Base-by-base conservation (phyloP, 2,888 invertebrate species). In the Pegoplata infirma region DNA sequence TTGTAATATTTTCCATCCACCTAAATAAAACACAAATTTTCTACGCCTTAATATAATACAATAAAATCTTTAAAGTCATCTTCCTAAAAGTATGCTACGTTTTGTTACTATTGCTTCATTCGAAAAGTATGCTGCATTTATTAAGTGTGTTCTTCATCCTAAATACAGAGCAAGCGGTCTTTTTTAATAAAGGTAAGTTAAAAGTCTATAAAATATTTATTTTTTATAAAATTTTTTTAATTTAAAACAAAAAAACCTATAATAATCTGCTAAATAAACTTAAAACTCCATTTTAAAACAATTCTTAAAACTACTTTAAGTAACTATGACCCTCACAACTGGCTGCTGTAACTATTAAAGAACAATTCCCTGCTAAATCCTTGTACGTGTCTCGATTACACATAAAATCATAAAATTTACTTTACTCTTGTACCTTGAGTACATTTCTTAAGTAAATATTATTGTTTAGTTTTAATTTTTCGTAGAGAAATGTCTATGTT, bases 321-420 rank as follows among this genome's bases (percentile, higher is more conserved):
- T n/a, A n/a, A n/a, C n/a, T n/a, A n/a, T n/a, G 44, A 53, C 47
- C 59, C 8, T 10, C 5, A 1, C 23, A 1, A 17, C 19, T 47
- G 32, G 66, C 25, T 51, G 8, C 61, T 66, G 59, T 75, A n/a
- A n/a, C n/a, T n/a, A 71, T 71, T 75, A 71, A 79, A 63, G 21
- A 75, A 32, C 61, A 66, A 71, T 75, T 61, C 49, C 3, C 10
- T 44, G 47, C 53, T 75, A 71, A 79, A 75, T 71, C 66, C 75
- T 75, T 59, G 55, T 71, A 79, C 75, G 75, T 75, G 79, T 67
- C 66, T 75, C 71, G 75, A 71, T 79, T 79, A 71, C 71, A 67
- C 36, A 58, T 51, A 23, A 53, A 75, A 55, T 79, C 55, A 47
- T 61, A 51, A 25, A 23, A 53, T 61, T 74, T 47, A 47, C 17